Base-by-base conservation (phyloP, 2,888 invertebrate genomes). In the Heliconius ismenius region DNA sequence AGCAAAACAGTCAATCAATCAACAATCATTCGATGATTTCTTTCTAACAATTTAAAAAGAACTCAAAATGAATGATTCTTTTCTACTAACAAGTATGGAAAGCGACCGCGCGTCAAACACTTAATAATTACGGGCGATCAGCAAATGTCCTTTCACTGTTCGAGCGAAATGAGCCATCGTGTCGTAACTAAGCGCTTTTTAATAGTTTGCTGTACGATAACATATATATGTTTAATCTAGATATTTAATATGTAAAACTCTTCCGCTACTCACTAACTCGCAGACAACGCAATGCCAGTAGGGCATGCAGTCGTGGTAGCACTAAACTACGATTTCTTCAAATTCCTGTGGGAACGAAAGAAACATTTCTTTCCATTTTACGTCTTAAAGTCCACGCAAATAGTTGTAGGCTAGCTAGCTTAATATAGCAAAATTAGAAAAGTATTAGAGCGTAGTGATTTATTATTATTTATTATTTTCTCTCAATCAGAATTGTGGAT, bases 111-210 rank as follows among this genome's bases (percentile, higher is more conserved):
- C 54, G 73, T 54, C 39, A 15, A 36, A 26, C 32, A 54, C 54
- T 69, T 70, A 64, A 28, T 76, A 76, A 78, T 76, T 74, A 74
- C 26, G 73, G 39, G 4, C 62, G 62, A 28, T 58, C 63, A 54
- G 75, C 79, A 76, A 74, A 76, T 77, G 78, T 83, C 84, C 83
- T 84, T 83, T 84, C 84, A 83, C 83, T 81, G 79, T 77, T 76
- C 79, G 77, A 74, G 70, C 73, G 64, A 67, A 80, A 82, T 83
- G 81, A 80, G 81, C 81, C 80, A 7, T 81, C 81, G 65, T 76
- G 77, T 73, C 73, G 67, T 76, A 73, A 76, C 74, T 65, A 67
- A 76, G 60, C 67, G 65, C 39, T 67, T 60, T 65, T 43, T 63
- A 67, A 64, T 70, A 67, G 73, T 73, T 70, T 74, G 54, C 43